Percentiles rank a stretch among this genome's conserved stretches.
phyloP scores from a whole-genome alignment of 2,113 vertebrate species.

The Damaliscus lunatus region DNA sequence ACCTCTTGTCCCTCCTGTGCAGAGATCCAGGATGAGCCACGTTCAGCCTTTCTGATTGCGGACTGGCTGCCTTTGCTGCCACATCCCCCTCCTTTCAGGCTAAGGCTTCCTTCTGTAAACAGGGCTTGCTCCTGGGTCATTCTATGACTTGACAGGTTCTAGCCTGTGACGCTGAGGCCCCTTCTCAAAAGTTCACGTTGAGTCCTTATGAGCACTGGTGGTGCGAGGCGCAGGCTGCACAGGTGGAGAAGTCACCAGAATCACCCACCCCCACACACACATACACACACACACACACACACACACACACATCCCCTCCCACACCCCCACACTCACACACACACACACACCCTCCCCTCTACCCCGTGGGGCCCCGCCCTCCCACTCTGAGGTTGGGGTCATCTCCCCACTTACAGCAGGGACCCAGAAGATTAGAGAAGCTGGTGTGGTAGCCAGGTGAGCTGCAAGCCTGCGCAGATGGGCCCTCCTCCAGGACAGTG shows the following conservation, averaged over 20 bases:
- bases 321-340: rapidly evolving
- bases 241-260: neutral
- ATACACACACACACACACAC: neutral
- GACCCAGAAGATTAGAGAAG: neutral
- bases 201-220: neutral
- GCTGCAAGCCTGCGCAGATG: neutral
- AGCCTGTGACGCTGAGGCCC: neutral
- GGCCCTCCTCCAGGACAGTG: neutral
- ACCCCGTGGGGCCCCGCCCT: rapidly evolving
- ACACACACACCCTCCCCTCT: neutral
- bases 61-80: neutral
- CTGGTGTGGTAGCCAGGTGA: neutral
- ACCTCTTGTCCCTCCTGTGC: neutral
- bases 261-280: rapidly evolving
- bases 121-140: neutral
- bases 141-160: neutral
- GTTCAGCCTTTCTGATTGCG: neutral
- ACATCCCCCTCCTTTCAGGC: rapidly evolving
- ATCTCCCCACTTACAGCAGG: neutral
- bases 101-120: neutral
- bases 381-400: neutral
- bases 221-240: neutral
- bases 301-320: too few species aligned
- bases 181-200: neutral
- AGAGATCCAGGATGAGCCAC: neutral